Conservation (phyloP, 2,113 vertebrate genomes). For the Bubo bubo region DNA sequence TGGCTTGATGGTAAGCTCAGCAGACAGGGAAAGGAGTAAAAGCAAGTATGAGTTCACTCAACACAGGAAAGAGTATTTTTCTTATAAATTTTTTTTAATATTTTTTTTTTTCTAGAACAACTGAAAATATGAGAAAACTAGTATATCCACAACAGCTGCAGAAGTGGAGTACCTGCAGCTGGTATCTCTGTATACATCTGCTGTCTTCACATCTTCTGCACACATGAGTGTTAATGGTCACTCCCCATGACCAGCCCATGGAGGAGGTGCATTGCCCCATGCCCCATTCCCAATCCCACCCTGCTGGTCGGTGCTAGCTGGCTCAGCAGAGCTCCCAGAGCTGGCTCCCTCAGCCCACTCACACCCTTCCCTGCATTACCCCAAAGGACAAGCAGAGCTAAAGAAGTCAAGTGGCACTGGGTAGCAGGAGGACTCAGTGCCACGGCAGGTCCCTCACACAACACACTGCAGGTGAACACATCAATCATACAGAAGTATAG, state of each 20-base stretch:
- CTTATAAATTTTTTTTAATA: not conserved
- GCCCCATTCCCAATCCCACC: accelerated
- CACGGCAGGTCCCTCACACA: not conserved
- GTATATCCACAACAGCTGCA: not conserved
- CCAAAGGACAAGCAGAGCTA: not conserved
- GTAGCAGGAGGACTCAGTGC: not conserved
- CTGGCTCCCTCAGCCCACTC: not conserved
- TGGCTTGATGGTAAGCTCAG: not conserved
- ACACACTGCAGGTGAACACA: accelerated
- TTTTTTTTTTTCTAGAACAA: not conserved
- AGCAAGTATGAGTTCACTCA: not conserved
- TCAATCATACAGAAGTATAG: not conserved
- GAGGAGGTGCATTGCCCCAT: not conserved
- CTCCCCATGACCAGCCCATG: not conserved
- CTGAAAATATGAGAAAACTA: not conserved
- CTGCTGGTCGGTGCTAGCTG: not conserved
- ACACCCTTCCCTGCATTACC: not conserved
- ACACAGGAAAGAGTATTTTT: not conserved
- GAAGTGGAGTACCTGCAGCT: not conserved
- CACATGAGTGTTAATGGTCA: accelerated
- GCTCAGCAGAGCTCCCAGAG: not conserved
- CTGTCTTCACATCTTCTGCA: not conserved
- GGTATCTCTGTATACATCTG: not conserved
- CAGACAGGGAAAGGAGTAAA: not conserved
- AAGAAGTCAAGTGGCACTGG: not conserved